phyloP scores from a whole-genome alignment of 2,797 vertebrate species.

The Labeo calbasu region DNA sequence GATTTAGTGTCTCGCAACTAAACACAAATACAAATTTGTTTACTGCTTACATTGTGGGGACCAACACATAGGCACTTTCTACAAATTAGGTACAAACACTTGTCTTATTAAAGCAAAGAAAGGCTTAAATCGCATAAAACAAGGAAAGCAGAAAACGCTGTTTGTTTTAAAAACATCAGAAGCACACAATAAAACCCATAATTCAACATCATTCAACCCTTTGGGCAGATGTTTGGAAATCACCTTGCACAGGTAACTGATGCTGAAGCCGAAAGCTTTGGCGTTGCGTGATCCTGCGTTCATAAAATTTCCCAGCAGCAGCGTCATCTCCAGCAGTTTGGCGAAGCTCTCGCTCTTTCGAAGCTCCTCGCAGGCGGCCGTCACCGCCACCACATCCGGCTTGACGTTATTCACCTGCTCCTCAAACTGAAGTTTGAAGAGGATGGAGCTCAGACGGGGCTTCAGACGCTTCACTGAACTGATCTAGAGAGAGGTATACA shows the following conservation, averaged over 20 bases:
- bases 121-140: not conserved
- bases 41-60: not conserved
- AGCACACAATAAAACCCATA: too few species aligned
- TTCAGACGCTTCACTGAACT: conserved; percentile 82
- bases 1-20: conserved; percentile 85
- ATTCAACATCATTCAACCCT: too few species aligned
- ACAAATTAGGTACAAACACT: not conserved
- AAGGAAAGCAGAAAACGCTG: not conserved
- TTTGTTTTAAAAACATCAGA: not conserved
- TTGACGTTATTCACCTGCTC: conserved; percentile 92
- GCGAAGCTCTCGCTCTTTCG: conserved; percentile 82
- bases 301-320: conserved; percentile 91
- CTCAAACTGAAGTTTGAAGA: conserved; percentile 88
- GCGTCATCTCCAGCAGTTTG: conserved; percentile 82
- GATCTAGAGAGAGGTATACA: conserved; percentile 75
- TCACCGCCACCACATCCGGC: conserved; percentile 90
- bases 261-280: conserved; percentile 86
- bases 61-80: not conserved
- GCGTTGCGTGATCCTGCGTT: conserved; percentile 90
- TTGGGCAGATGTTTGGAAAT: not conserved
- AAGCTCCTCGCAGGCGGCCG: conserved; percentile 90
- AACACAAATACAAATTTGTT: conserved; percentile 21
- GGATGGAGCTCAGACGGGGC: conserved; percentile 84
- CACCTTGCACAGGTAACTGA: conserved; percentile 87
- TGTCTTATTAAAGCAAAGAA: not conserved